phyloP scores from a whole-genome alignment of 2,888 invertebrate species.

The Scelioninae gen. 2 region DNA sequence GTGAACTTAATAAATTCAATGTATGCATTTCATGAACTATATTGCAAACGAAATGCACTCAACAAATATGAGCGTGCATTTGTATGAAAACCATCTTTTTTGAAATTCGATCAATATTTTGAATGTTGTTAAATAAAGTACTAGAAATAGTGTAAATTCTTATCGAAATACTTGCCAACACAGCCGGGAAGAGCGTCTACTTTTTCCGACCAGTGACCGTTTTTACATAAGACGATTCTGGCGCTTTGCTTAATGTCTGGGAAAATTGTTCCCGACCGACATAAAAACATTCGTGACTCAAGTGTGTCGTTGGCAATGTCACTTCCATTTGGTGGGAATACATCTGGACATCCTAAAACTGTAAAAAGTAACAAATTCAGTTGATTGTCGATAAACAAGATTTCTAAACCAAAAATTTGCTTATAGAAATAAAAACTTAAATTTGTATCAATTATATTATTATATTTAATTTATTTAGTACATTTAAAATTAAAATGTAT shows the following conservation, averaged over 20 bases:
- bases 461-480: too few species aligned
- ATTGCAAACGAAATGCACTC: conserved; percentile 14
- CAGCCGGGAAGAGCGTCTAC: conserved; percentile 79
- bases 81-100: conserved; percentile 7
- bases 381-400: too few species aligned
- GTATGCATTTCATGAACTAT: conserved; percentile 13
- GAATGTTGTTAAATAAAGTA: background rate
- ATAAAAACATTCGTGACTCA: conserved; percentile 82
- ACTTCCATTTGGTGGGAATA: conserved; percentile 81
- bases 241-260: conserved; percentile 81
- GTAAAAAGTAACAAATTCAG: conserved; percentile 39
- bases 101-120: conserved; percentile 22
- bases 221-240: conserved; percentile 80
- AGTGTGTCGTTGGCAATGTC: conserved; percentile 82
- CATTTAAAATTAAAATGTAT: too few species aligned
- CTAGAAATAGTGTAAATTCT: background rate
- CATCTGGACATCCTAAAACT: conserved; percentile 83
- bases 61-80: conserved; percentile 16
- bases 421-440: too few species aligned
- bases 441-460: too few species aligned
- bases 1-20: conserved; percentile 4
- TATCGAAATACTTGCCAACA: conserved; percentile 79
- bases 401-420: too few species aligned
- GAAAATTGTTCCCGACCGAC: conserved; percentile 82
- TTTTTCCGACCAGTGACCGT: conserved; percentile 80